These are phyloP conservation scores for Euura lappo DNA, from an alignment of 1,140 invertebrate species.

Conservation along the genomic window DNA sequence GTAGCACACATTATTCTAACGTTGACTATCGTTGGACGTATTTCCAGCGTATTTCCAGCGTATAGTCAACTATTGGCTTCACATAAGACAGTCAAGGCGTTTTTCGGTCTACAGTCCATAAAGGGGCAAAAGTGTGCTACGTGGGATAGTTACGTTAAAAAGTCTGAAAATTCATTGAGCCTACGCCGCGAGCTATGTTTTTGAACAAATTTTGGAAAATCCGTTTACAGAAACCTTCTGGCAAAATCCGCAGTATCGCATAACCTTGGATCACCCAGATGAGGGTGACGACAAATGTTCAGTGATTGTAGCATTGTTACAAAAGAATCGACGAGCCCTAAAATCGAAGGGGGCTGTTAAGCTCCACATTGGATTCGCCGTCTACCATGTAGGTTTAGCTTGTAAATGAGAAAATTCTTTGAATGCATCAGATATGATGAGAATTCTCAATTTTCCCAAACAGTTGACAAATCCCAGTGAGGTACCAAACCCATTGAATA, in stretches of 20 bases:
- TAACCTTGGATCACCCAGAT: slow-evolving; percentile 88
- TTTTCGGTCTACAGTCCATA: too few relatives aligned
- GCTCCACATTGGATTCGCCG: slow-evolving; percentile 95
- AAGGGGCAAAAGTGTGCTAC: too few relatives aligned
- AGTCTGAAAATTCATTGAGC: too few relatives aligned
- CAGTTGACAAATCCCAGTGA: not conserved
- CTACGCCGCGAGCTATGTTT: too few relatives aligned
- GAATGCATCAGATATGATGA: too few relatives aligned
- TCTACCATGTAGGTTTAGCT: slow-evolving; percentile 78
- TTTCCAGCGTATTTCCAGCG: too few relatives aligned
- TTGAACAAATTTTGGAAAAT: too few relatives aligned
- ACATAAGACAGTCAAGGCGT: too few relatives aligned
- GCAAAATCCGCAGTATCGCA: slow-evolving; percentile 95
- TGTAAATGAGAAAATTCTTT: not conserved
- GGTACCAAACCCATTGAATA: slow-evolving; percentile 47
- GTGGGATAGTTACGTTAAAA: too few relatives aligned
- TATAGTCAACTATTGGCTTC: too few relatives aligned
- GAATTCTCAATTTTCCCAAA: not conserved
- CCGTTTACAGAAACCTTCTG: slow-evolving; percentile 82
- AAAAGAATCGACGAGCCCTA: slow-evolving; percentile 76
- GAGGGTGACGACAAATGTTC: slow-evolving; percentile 95
- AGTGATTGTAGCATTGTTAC: slow-evolving; percentile 90
- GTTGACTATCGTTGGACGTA: too few relatives aligned
- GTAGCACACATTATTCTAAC: too few relatives aligned
- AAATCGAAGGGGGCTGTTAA: slow-evolving; percentile 86